Base-by-base conservation (phyloP, 2,888 invertebrate genomes). In the Callyntrura guangdongensis region DNA sequence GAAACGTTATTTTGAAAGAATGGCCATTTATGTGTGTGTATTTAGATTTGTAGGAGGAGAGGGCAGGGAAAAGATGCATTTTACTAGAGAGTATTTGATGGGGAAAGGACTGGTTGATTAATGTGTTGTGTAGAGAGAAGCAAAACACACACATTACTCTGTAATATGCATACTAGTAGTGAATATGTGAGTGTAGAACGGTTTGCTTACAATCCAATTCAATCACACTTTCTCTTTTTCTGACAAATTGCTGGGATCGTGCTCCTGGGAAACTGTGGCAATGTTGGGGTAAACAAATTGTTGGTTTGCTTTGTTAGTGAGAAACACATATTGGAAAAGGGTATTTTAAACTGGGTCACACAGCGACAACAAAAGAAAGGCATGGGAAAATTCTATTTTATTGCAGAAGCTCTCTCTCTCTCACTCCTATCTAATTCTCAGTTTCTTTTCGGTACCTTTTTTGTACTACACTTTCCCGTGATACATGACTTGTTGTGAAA, bases 161-260 rank as follows among this genome's bases (percentile, higher is more conserved):
- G 61, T 64, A 22, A 36, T 61, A 2, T 61, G 22, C 17, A 36
- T 36, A 36, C 17, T 64, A 64, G 22, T n/a, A n/a, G n/a, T n/a
- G n/a, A n/a, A n/a, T n/a, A n/a, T n/a, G n/a, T 64, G n/a, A 1
- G 17, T 17, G 61, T 17, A 17, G 8, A 17, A 17, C 67, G 11
- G 25, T 14, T 11, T 11, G 27, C 3, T 67, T 14, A 67, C 8
- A 25, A 25, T 25, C 27, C 74, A 77, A 47, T 49, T 77, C 77
- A 86, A 86, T 86, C 86, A 86, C 86, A 79, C 86, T 86, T 72
- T 56, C 86, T 64, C 79, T 86, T 47, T 84, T 61, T 61, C 17
- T 77, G 25, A 86, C 77, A 86, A 86, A 86, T 86, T 79, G 86
- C 79, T 25, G 6, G 36, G 36, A 36, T 36, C 36, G 36, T 36